Evolutionary conservation across 2,797 vertebrate genomes (phyloP).

Genomic region (Muscicapa comitata): DNA sequence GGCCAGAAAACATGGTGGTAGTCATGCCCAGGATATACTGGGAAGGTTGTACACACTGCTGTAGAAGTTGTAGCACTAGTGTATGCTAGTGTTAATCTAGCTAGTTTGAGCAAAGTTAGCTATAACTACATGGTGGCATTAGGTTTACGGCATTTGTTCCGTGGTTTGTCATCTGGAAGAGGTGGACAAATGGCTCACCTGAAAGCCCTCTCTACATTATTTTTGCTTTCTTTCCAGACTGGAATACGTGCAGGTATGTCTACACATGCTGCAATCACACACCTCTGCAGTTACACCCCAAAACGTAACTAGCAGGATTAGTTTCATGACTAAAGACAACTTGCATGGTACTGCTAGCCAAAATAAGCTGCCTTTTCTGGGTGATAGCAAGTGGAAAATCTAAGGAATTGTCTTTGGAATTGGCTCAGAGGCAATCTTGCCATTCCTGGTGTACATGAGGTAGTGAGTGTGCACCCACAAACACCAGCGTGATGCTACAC

Average conservation of each 20-base stretch:
- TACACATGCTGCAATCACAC: not conserved
- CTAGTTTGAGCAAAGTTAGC: not conserved
- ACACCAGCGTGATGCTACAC: accelerated
- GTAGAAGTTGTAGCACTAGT: not conserved
- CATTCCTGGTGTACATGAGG: not conserved
- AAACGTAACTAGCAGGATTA: not conserved
- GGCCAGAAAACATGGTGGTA: not conserved
- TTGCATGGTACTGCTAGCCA: not conserved
- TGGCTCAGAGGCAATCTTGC: not conserved
- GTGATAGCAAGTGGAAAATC: not conserved
- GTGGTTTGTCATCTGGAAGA: not conserved
- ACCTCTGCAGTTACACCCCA: not conserved
- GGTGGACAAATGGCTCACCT: not conserved
- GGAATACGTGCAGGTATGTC: not conserved
- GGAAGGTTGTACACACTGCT: not conserved
- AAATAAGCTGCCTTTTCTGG: not conserved
- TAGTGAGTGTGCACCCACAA: not conserved
- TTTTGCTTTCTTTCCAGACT: not conserved
- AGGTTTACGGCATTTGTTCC: not conserved
- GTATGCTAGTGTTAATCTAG: not conserved
- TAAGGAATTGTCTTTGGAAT: not conserved
- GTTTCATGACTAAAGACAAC: not conserved
- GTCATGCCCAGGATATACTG: not conserved
- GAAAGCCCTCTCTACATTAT: not conserved
- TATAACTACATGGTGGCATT: not conserved